Evolutionary conservation across 2,113 vertebrate genomes (phyloP), one percentile per base, ranked within the genome.

Genomic region (Neotragus pygmaeus): DNA sequence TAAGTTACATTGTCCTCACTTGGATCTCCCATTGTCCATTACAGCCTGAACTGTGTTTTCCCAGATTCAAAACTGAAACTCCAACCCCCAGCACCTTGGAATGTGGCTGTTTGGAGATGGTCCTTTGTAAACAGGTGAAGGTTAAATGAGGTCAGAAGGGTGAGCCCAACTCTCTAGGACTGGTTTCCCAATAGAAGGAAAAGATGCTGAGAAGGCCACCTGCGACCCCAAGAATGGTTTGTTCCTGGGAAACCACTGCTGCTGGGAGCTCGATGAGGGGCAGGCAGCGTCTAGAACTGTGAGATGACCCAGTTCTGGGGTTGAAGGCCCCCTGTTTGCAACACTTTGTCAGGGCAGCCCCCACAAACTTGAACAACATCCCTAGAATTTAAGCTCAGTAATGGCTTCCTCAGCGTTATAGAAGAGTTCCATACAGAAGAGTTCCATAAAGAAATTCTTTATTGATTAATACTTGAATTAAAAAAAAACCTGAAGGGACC

Each of bases 1-100:
- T 36, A 3, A 13, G n/a, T 33, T 23, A 3, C 1, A 0, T 1
- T 10, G 0, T 11, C 28, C 11, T 11, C 4, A 0, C 6, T 3
- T 58, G 6, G 5, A 27, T 10, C 7, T 58, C 33, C n/a, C 0
- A 0, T 15, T 28, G n/a, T 51, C 64, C 19, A 6, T 23, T 12
- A 60, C 0, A 25, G 27, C 5, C 27, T 6, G 17, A 33, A 19
- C 10, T 9, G 33, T 57, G 30, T 45, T 43, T 27, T 33, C 51
- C 19, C 28, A 23, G 21, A 39, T 47, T 10, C 13, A 4, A 2
- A 51, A 45, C 7, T n/a, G n/a, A 77, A 21, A 33, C 43, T 6
- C 36, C 36, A 43, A 33, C 30, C 43, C 21, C 5, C 1, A 3
- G 21, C 15, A 14, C 36, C 28, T 51, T 19, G 33, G 17, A 21